These are phyloP conservation scores for Knipowitschia caucasica DNA, from an alignment of 2,797 vertebrate species.

Conservation along the genomic window DNA sequence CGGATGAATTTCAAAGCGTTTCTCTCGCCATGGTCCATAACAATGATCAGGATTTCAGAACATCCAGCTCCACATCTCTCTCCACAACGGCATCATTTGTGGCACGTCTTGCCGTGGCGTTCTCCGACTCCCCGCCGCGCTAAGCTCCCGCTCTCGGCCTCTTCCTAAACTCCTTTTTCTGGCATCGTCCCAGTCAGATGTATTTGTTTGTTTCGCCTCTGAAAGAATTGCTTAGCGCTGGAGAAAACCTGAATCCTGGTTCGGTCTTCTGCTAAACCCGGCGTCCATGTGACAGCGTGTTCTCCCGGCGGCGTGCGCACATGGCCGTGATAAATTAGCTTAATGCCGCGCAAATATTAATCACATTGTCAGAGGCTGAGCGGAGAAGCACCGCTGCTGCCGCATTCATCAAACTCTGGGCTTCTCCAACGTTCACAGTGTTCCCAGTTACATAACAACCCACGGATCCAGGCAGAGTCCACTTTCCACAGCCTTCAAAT, in stretches of 20 bases:
- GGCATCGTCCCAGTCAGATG: conserved; percentile 38
- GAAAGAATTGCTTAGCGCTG: conserved; percentile 54
- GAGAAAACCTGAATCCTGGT: conserved; percentile 35
- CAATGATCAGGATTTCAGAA: no score
- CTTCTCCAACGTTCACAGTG: conserved; percentile 53
- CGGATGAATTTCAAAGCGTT: no score
- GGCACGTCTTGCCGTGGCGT: conserved; percentile 20
- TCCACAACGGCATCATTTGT: background rate
- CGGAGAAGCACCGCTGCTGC: conserved; percentile 68
- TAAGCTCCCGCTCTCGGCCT: conserved; percentile 20
- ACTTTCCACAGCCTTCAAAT: no score
- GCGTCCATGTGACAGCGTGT: conserved; percentile 66
- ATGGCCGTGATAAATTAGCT: conserved; percentile 75
- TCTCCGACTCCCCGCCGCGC: conserved; percentile 21
- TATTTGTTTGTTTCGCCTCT: conserved; percentile 61
- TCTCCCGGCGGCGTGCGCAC: conserved; percentile 60
- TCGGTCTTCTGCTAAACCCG: conserved; percentile 33
- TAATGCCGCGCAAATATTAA: conserved; percentile 78
- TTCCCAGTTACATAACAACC: conserved; percentile 42
- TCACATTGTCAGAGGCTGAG: conserved; percentile 79
- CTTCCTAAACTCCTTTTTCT: conserved; percentile 37
- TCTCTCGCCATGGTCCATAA: no score
- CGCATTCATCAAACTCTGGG: conserved; percentile 76
- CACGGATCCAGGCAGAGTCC: background rate
- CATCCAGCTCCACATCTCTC: background rate